These are phyloP conservation scores for Clepsis dumicolana DNA, from an alignment of 2,888 invertebrate species.

Conservation along the genomic window DNA sequence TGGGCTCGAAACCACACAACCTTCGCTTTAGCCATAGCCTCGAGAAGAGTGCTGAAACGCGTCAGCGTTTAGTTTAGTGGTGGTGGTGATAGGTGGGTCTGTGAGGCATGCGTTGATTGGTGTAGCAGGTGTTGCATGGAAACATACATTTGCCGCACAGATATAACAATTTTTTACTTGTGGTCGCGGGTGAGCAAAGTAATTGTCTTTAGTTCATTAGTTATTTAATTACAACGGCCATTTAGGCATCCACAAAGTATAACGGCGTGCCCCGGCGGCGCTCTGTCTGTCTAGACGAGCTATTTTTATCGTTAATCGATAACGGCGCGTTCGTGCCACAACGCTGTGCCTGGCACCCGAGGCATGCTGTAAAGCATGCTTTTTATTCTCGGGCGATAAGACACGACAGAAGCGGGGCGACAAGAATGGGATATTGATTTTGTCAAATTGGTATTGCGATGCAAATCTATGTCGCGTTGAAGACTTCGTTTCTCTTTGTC, in stretches of 20 bases:
- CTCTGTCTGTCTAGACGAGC: slow-evolving; percentile 11
- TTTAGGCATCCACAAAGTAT: background rate
- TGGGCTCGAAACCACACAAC: no score
- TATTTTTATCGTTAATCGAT: slow-evolving; percentile 13
- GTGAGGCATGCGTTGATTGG: no score
- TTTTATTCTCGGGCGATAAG: background rate
- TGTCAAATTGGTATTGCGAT: background rate
- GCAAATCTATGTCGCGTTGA: background rate
- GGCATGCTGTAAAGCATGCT: slow-evolving; percentile 14
- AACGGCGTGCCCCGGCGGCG: background rate
- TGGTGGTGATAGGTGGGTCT: no score
- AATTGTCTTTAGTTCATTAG: no score
- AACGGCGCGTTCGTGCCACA: background rate
- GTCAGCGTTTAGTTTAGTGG: no score
- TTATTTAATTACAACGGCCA: no score
- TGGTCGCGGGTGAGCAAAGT: no score
- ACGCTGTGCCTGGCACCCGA: slow-evolving; percentile 1
- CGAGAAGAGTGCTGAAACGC: no score
- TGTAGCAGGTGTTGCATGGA: no score
- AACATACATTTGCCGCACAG: no score
- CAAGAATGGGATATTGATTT: background rate
- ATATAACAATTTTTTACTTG: no score
- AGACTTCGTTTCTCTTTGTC: background rate
- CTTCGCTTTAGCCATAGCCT: no score
- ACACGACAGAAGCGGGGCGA: background rate